Conservation (phyloP, 1,140 invertebrate genomes). For the Amyelois transitella region DNA sequence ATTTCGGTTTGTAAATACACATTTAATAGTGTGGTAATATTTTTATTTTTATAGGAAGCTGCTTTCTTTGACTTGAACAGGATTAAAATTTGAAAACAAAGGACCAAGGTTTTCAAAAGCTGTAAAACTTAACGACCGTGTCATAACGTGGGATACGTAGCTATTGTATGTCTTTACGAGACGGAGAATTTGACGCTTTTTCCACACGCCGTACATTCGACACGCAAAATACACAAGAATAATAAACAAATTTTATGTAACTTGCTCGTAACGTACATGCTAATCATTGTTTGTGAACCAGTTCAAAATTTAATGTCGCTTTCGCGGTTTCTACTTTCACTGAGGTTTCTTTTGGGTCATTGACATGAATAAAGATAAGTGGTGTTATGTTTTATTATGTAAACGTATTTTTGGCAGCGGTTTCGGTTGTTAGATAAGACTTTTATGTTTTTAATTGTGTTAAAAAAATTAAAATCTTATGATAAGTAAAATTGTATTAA, state of each 20-base stretch:
- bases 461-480: no score
- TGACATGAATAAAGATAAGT: slow-evolving; percentile 4
- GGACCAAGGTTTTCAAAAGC: neutral
- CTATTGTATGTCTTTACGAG: neutral
- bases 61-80: neutral
- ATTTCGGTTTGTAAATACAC: no score
- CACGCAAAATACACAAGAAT: neutral
- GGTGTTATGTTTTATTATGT: neutral
- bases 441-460: no score
- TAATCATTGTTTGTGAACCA: neutral
- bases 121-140: neutral
- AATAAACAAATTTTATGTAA: neutral
- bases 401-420: neutral
- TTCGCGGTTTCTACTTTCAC: slow-evolving; percentile 40
- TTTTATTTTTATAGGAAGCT: neutral
- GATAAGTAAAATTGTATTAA: no score
- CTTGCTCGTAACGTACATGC: neutral
- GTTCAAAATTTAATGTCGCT: slow-evolving; percentile 13
- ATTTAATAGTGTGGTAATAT: no score
- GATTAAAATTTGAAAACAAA: neutral
- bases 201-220: neutral
- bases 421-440: neutral
- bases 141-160: neutral
- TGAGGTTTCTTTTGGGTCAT: slow-evolving; percentile 4
- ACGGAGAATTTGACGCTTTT: neutral